A percentile compares a stretch with the other conserved stretches of the same genome.
phyloP scores from a whole-genome alignment of 1,140 invertebrate species.

The Ectropis grisescens region DNA sequence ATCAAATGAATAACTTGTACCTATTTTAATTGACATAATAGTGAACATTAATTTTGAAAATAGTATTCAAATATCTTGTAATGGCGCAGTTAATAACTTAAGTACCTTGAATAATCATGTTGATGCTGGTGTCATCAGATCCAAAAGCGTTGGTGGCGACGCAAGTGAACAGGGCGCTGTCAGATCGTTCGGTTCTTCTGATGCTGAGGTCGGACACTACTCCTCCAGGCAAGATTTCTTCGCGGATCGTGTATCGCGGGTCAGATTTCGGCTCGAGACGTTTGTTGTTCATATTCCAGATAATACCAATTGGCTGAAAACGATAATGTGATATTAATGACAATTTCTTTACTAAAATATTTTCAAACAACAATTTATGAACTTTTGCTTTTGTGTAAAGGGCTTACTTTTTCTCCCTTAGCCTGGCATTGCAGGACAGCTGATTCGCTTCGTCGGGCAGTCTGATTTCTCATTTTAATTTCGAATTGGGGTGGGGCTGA shows the following conservation, averaged over 20 bases:
- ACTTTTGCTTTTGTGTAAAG: no score
- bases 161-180: slow-evolving; percentile 95
- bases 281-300: slow-evolving; percentile 97
- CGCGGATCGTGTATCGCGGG: slow-evolving; percentile 90
- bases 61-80: no score
- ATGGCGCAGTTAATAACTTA: no score
- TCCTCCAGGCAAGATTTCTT: slow-evolving; percentile 89
- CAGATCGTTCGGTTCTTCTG: slow-evolving; percentile 88
- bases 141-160: slow-evolving; percentile 95
- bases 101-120: slow-evolving; percentile 95
- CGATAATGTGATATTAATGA: no score
- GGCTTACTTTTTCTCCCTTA: slow-evolving; percentile 89
- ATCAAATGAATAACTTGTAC: no score
- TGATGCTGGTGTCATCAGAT: slow-evolving; percentile 94
- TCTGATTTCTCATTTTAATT: slow-evolving; percentile 92
- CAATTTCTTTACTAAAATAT: no score
- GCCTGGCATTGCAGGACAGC: slow-evolving; percentile 95
- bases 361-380: slow-evolving; percentile 1
- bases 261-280: slow-evolving; percentile 89
- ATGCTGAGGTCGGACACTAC: slow-evolving; percentile 92
- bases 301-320: slow-evolving; percentile 86
- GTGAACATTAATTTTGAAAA: no score
- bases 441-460: slow-evolving; percentile 89
- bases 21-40: no score
- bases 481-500: slow-evolving; percentile 94